phyloP scores from a whole-genome alignment of 2,797 vertebrate genomes.

The Chelon labrosus region DNA sequence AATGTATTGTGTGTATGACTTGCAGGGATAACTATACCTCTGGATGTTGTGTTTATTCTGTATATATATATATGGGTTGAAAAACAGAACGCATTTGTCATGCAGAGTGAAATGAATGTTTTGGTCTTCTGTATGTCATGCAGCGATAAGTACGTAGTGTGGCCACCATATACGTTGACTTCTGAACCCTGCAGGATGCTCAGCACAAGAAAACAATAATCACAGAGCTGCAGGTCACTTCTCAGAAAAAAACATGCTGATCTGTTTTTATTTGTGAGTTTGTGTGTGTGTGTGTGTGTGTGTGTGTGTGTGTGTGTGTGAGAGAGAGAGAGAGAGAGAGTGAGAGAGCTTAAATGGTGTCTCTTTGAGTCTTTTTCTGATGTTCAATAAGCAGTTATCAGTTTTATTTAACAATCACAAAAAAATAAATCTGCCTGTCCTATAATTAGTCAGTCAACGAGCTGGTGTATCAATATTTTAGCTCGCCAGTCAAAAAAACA shows the following conservation, averaged over 20 bases:
- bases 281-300: not conserved
- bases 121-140: not conserved
- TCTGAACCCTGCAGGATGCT: constrained; percentile 11
- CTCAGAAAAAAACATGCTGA: not conserved
- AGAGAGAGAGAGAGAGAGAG: too few species aligned
- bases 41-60: constrained; percentile 6
- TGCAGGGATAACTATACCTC: constrained; percentile 34
- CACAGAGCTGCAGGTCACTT: constrained; percentile 18
- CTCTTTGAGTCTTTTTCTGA: too few species aligned
- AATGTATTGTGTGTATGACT: not conserved
- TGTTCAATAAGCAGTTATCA: not conserved
- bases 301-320: not conserved
- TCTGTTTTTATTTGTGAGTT: constrained; percentile 5
- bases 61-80: not conserved
- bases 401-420: not conserved
- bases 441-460: too few species aligned
- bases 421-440: too few species aligned
- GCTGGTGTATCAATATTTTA: too few species aligned
- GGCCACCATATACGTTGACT: constrained; percentile 4
- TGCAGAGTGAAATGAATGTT: constrained; percentile 30
- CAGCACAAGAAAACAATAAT: constrained; percentile 19
- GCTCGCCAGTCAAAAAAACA: too few species aligned
- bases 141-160: constrained; percentile 30
- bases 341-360: too few species aligned
- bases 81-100: constrained; percentile 20